Evolutionary conservation across 2,113 vertebrate species (phyloP).

Genomic region (Orthochromis indermauri): DNA sequence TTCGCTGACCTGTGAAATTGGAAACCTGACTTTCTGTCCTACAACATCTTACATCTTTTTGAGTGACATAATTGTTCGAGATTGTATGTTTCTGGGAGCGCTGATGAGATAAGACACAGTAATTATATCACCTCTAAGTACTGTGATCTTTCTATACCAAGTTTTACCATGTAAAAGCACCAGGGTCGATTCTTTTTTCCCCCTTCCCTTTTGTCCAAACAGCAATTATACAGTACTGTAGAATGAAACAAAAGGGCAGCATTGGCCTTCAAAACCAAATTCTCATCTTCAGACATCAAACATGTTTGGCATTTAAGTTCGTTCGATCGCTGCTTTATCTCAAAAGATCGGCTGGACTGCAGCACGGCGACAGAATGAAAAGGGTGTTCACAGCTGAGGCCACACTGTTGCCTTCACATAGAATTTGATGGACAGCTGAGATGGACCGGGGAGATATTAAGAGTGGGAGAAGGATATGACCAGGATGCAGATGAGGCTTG

Average conservation of each 20-base stretch:
- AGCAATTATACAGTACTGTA: neutral
- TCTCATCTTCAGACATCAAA: neutral
- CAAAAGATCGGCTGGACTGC: constrained; percentile 26
- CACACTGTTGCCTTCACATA: constrained; percentile 37
- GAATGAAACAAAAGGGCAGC: neutral
- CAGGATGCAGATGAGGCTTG: constrained; percentile 65
- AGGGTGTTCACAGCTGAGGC: constrained; percentile 56
- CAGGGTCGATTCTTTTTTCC: fast-evolving
- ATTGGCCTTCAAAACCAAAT: neutral
- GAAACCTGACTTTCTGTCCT: neutral
- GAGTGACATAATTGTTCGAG: neutral
- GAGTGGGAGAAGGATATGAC: constrained; percentile 55
- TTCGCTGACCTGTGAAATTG: neutral
- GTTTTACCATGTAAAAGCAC: neutral
- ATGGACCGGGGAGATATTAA: constrained; percentile 60
- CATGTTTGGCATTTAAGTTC: neutral
- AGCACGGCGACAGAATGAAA: constrained; percentile 31
- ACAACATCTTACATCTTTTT: neutral
- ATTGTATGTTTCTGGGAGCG: neutral
- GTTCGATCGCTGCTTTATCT: neutral
- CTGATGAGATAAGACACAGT: neutral
- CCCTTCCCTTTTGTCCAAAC: neutral
- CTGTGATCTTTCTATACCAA: neutral
- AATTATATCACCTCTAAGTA: neutral
- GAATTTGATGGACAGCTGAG: constrained; percentile 60